Evolutionary conservation across 1,140 invertebrate genomes (phyloP).

Genomic region (Drosophila simulans): DNA sequence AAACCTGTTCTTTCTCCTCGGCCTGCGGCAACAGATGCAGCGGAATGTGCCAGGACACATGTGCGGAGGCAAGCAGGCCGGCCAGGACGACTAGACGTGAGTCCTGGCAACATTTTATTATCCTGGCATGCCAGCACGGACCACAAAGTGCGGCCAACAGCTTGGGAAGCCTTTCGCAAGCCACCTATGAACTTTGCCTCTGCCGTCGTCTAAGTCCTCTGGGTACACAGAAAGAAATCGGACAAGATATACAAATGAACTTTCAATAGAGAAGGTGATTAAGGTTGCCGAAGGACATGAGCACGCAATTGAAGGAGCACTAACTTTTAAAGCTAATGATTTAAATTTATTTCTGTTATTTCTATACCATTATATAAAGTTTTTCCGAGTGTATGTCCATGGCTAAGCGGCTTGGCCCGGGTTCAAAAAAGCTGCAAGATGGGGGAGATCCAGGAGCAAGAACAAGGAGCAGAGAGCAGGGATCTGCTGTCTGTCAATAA

Average conservation of each 20-base stretch:
- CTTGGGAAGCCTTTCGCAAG: constrained; percentile 34
- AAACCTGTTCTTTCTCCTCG: constrained; percentile 25
- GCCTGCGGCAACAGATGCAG: constrained; percentile 38
- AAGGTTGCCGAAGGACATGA: too few relatives aligned
- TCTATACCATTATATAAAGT: too few relatives aligned
- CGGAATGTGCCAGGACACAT: constrained; percentile 26
- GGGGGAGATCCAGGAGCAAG: background rate
- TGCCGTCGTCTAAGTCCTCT: constrained; percentile 11
- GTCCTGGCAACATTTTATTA: constrained; percentile 45
- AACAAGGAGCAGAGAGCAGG: background rate
- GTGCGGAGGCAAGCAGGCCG: constrained; percentile 2
- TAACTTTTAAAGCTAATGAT: too few relatives aligned
- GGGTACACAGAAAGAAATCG: constrained; percentile 1
- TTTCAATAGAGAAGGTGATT: background rate
- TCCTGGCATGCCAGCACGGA: constrained; percentile 42
- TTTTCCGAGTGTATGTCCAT: constrained; percentile 4
- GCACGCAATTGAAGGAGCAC: too few relatives aligned
- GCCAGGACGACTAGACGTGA: background rate
- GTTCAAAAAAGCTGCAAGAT: constrained; percentile 1
- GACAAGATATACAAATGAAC: background rate
- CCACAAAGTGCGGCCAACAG: constrained; percentile 48
- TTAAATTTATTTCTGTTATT: too few relatives aligned
- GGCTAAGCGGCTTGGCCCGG: constrained; percentile 44
- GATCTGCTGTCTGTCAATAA: constrained; percentile 38
- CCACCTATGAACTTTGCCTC: constrained; percentile 33